Percentiles rank a stretch among this genome's conserved stretches.
These are phyloP conservation scores for Toxonevra muliebris DNA, from an alignment of 2,888 invertebrate species.

Conservation along the genomic window DNA sequence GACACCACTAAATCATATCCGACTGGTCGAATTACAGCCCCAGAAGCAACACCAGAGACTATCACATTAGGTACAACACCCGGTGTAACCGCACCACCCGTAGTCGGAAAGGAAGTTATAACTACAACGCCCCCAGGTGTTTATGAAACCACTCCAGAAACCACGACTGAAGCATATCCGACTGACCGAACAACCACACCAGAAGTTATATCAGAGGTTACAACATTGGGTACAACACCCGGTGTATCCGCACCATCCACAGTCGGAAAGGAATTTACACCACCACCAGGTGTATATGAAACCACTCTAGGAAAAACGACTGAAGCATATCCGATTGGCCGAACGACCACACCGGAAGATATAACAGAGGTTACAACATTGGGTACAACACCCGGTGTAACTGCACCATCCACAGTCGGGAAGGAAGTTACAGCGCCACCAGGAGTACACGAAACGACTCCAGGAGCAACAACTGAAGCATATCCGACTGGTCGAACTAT, in stretches of 20 bases:
- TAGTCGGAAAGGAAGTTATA: neutral
- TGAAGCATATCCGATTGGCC: neutral
- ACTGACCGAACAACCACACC: neutral
- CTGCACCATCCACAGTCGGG: neutral
- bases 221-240: neutral
- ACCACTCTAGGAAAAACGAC: neutral
- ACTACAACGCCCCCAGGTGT: neutral
- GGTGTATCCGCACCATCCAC: neutral
- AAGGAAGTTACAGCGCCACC: no score
- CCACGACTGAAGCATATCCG: constrained; percentile 8
- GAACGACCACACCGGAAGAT: neutral
- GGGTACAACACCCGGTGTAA: neutral
- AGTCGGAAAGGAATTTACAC: neutral
- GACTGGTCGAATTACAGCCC: no score
- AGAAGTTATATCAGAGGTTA: neutral
- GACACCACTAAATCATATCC: no score
- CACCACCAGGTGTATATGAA: neutral
- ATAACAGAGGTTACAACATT: neutral
- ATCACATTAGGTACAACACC: neutral
- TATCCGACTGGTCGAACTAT: neutral
- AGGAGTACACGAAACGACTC: no score
- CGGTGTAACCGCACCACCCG: neutral
- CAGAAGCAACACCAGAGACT: no score
- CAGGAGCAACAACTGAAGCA: no score
- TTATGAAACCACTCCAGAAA: neutral